Evolutionary conservation across 2,888 invertebrate species (phyloP), one percentile per base, ranked within the genome.

Genomic region (Mechanitis messenoides): DNA sequence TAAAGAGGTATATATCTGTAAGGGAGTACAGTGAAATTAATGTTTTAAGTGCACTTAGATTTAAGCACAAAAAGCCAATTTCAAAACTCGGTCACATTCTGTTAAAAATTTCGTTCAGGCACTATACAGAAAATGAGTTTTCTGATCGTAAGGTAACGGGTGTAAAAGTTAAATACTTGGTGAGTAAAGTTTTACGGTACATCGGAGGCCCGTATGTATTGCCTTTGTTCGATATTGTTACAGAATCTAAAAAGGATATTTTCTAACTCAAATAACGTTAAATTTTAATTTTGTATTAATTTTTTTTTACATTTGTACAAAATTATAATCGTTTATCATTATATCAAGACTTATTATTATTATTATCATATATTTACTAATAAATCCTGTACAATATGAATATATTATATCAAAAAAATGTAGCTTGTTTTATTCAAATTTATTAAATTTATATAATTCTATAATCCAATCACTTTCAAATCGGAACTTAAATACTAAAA

Each of bases 191-290:
- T 50, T 50, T 28, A 50, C 31, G 31, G 28, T 31, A 31, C 50
- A 7, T 31, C 31, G 11, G 50, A 31, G 50, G 31, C 28, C 31
- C 50, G 31, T 9, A 7, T 31, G 50, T 50, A 50, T 50, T 50
- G 50, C 50, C 50, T 31, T 50, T 50, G 50, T 50, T 50, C 50
- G 50, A 50, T 50, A 50, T 50, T 50, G 50, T 50, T 50, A 28
- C 4, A 50, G 50, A 31, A 31, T 50, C 11, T 50, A 31, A 31
- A 50, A 50, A 50, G 50, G 7, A 5, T 50, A 50, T 50, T 50
- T 50, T 50, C 7, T 9, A 31, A 31, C 12, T 6, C 28, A 7
- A 50, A 50, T 31, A 50, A 35, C 3, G 6, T 35, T 3, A 35
- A 35, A 35, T 35, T 35, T 2, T 28, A 20, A n/a, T n/a, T n/a